Base-by-base conservation (phyloP, 2,113 vertebrate species). In the Cardinalis cardinalis region DNA sequence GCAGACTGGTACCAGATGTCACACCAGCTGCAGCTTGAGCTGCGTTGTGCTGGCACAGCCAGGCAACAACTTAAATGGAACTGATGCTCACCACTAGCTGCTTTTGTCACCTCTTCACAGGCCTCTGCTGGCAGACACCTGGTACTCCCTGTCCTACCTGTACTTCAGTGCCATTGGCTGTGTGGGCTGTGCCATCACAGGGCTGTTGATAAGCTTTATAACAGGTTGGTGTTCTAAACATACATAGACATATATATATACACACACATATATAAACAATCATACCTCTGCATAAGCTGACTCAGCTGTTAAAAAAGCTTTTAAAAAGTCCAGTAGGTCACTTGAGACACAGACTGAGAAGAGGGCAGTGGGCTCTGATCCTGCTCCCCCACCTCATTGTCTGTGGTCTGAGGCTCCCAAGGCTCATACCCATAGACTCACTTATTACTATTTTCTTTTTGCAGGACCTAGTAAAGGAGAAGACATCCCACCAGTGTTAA, bases 81-180 rank as follows among this genome's bases (percentile, higher is more conserved):
- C 12, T 2, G 0, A 0, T 6, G 12, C 11, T 11, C 51, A 21
- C 15, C 38, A 4, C 23, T 3, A 23, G 14, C 26, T 66, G 58
- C 29, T 70, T 64, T 18, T 88, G 6, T 89, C 90, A 49, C 84
- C 32, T 74, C 41, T 85, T 38, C 26, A 31, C 97, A 98, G 98
- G 90, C 97, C 98, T 20, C 48, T 87, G 11, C 88, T 98, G 68
- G 97, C 97, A 65, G 98, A 99, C 4, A 95, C 90, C 66, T 99
- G 98, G 98, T 98, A 98, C 87, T 98, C 96, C 1, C 70, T 98
- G 63, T 99, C 98, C 81, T 99, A 98, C 95, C 97, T 98, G 64
- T 98, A 99, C 97, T 98, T 97, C 80, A 98, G 98, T 72, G 93
- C 98, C 21, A 95, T 98, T 6, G 98, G 98, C 84, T 99, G 98